These are phyloP conservation scores for Buphagus erythrorhynchus DNA, from an alignment of 2,797 vertebrate genomes.

Conservation along the genomic window DNA sequence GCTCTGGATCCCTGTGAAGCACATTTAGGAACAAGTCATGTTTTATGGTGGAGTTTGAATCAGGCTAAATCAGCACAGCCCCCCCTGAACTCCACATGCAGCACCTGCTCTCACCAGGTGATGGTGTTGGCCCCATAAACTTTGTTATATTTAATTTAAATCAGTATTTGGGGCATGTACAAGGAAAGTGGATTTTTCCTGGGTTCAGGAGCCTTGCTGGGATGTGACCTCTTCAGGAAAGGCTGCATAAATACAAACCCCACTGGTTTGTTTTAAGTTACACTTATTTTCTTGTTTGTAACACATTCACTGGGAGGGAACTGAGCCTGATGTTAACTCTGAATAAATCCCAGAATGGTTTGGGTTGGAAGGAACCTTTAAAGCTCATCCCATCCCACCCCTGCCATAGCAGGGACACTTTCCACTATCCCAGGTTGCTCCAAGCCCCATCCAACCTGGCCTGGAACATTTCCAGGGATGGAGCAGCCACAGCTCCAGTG, in stretches of 20 bases:
- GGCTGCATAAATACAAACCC: background rate
- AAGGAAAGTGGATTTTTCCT: background rate
- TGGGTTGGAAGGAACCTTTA: background rate
- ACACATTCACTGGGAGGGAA: background rate
- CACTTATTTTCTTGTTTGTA: background rate
- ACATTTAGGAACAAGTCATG: background rate
- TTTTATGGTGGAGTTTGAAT: fast-evolving
- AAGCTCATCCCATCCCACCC: fast-evolving
- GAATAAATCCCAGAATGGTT: background rate
- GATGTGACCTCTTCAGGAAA: background rate
- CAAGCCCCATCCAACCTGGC: fast-evolving
- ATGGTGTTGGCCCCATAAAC: background rate
- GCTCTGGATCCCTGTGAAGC: background rate
- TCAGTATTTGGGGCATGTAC: background rate
- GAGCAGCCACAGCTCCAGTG: background rate
- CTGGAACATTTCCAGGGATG: background rate
- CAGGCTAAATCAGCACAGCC: background rate
- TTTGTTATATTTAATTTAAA: background rate
- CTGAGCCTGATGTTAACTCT: background rate
- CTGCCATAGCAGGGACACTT: background rate
- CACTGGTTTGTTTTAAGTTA: background rate
- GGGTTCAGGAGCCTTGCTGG: background rate
- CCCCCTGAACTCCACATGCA: background rate
- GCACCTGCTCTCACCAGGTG: background rate
- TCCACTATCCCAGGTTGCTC: fast-evolving